These are phyloP conservation scores for Spondyliosoma cantharus DNA, from an alignment of 2,797 vertebrate genomes.

Conservation along the genomic window DNA sequence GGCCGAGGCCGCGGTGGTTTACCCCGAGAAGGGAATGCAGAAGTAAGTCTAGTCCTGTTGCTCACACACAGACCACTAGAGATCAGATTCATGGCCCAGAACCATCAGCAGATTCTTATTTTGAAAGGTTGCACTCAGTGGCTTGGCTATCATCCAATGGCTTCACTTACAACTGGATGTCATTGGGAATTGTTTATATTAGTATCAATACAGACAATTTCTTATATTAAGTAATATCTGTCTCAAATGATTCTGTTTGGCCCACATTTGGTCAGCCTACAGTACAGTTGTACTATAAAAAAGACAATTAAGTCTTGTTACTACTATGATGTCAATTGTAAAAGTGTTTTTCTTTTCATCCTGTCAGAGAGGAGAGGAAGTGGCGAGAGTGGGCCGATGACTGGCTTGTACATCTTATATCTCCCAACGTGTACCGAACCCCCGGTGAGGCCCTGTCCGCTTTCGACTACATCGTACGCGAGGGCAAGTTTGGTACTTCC, in stretches of 20 bases:
- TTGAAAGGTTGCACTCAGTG: conserved; percentile 8
- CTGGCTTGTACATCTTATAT: conserved; percentile 97
- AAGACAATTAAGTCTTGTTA: not conserved
- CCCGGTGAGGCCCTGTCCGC: conserved; percentile 91
- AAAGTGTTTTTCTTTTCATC: not conserved
- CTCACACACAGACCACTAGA: not conserved
- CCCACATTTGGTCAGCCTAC: not conserved
- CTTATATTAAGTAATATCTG: not conserved
- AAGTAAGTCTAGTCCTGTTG: conserved; percentile 82
- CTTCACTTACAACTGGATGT: not conserved
- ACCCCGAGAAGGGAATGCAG: conserved; percentile 88
- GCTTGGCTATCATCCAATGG: not conserved
- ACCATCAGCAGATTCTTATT: conserved; percentile 9
- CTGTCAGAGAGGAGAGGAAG: conserved; percentile 93
- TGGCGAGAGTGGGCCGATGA: conserved; percentile 96
- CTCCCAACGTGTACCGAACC: conserved; percentile 96
- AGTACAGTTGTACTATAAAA: too few relatives aligned
- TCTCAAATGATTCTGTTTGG: not conserved
- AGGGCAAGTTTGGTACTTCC: conserved; percentile 91
- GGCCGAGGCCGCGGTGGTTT: conserved; percentile 80
- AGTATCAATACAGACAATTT: too few relatives aligned
- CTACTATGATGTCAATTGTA: not conserved
- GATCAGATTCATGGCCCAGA: not conserved
- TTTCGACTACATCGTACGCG: conserved; percentile 97
- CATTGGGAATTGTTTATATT: not conserved